Evolutionary conservation across 2,888 invertebrate genomes (phyloP), one percentile per base, ranked within the genome.

Genomic region (Sphaerophoria rueppellii): DNA sequence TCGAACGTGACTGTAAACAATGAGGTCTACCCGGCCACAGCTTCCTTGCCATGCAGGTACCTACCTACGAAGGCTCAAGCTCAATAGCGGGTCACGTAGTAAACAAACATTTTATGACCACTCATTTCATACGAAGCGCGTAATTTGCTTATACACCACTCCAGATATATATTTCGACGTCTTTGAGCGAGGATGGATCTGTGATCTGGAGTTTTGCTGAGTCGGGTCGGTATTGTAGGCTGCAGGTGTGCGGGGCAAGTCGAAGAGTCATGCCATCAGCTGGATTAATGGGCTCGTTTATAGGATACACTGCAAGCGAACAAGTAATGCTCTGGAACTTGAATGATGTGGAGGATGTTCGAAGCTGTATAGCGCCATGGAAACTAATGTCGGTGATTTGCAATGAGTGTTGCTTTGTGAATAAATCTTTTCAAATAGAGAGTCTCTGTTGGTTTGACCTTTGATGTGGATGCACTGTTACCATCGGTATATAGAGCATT

Each of bases 71-170:
- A 24, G 24, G 24, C 24, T 24, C 24, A 2, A 2, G 24, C 24
- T 24, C 24, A 24, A 75, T 76, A 43, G 24, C 69, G 73, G 90
- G 91, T 91, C 91, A 91, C 91, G 91, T 91, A 91, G 88, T 89
- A 89, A 91, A 90, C 91, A 91, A 91, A 91, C 91, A 91, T 90
- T 89, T 90, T 91, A 89, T 90, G 90, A 87, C 87, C 87, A 82
- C 87, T 80, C 72, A 76, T 85, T 85, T 80, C 72, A 80, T 80
- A 76, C 75, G 80, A 76, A 75, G 73, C 73, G 81, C 85, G 77
- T 81, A 85, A 85, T 85, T 85, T 85, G 76, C 83, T 85, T 85
- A 24, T 24, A 24, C 24, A 76, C 70, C 5, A 43, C 6, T n/a
- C 50, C 16, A 16, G 16, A 3, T 50, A 14, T 24, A 16, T 16